Base-by-base conservation (phyloP, 2,888 invertebrate genomes). In the Leucozona laternaria region DNA sequence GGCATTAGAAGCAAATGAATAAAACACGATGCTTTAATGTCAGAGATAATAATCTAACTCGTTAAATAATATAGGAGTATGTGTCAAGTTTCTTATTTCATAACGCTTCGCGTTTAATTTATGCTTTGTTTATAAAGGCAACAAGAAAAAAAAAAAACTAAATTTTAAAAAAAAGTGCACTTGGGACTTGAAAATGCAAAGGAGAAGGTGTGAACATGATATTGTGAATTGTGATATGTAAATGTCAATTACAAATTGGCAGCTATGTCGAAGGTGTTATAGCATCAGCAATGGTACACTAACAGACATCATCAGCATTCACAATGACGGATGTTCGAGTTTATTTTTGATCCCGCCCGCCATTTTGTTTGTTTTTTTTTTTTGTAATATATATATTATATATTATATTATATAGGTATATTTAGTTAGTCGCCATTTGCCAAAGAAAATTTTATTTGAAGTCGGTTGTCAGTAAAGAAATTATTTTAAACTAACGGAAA, bases 181-280 rank as follows among this genome's bases (percentile, higher is more conserved):
- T 48, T 43, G 31, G 4, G 31, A 10, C 15, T 45, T 66, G 28
- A 48, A 48, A 37, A 37, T 22, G 68, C 25, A 22, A 20, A 64
- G n/a, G n/a, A 5, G 68, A 40, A 68, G 50, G 68, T 37, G 68
- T 68, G 48, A 66, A 48, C 48, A 48, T 64, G 43, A 48, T 64
- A 43, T 66, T 62, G 43, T 66, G 48, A 43, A 43, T 66, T 62
- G 43, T 66, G 55, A 43, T 57, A 50, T 73, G 80, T 77, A 72
- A 84, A 80, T 80, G 80, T 85, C 84, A 85, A 60, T 31, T 20
- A 68, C 53, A 64, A 84, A 43, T 76, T 80, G 84, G 84, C 84
- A 85, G 64, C 66, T 53, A 2, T 72, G 71, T 60, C 80, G 80
- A 84, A 80, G 84, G 80, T 79, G 53, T 72, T 31, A 31, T 45